phyloP scores from a whole-genome alignment of 2,797 vertebrate genomes.

The Netta rufina region DNA sequence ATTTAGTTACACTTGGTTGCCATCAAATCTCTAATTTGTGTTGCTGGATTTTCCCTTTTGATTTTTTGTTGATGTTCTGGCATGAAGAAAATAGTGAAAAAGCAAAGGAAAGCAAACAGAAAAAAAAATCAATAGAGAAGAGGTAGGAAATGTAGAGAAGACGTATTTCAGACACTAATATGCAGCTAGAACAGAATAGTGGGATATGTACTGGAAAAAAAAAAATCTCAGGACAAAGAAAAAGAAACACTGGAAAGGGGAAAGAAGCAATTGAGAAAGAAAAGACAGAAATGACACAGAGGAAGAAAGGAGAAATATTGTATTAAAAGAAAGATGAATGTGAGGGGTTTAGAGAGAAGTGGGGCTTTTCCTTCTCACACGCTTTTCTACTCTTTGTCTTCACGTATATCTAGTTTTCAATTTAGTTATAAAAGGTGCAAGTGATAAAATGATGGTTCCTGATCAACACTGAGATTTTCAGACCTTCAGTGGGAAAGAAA shows the following conservation, averaged over 20 bases:
- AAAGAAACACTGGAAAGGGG: background rate
- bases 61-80: constrained; percentile 55
- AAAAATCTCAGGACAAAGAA: background rate
- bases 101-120: background rate
- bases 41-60: constrained; percentile 26
- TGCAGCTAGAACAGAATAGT: background rate
- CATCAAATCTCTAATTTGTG: constrained; percentile 55
- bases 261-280: background rate
- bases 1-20: constrained; percentile 51
- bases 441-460: background rate
- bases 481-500: background rate
- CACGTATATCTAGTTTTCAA: background rate
- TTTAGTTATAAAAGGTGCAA: background rate
- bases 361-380: background rate
- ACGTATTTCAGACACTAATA: background rate
- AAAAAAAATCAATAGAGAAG: background rate
- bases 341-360: background rate
- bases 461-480: background rate
- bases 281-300: background rate
- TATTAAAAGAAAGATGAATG: background rate
- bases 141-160: background rate
- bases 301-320: background rate
- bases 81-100: background rate
- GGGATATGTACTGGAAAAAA: background rate
- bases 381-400: background rate